phyloP scores from a whole-genome alignment of 2,888 invertebrate species.

The Ennomos erosarius region DNA sequence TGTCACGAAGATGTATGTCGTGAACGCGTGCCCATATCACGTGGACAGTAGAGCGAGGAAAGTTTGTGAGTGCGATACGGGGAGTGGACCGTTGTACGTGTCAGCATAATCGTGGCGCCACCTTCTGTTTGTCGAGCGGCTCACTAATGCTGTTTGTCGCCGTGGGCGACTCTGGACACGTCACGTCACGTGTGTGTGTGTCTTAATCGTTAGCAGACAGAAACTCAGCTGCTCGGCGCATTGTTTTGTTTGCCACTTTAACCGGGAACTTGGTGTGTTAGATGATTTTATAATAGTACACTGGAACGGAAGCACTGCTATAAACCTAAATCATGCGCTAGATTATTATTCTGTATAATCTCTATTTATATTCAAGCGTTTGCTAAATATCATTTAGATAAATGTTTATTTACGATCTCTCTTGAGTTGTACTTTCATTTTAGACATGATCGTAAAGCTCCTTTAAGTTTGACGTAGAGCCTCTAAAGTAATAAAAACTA shows the following conservation, averaged over 20 bases:
- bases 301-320: conserved; percentile 48
- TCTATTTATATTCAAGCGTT: too few relatives aligned
- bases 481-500: conserved; percentile 12
- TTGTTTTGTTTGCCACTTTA: conserved; percentile 75
- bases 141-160: conserved; percentile 78
- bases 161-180: conserved; percentile 71
- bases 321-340: conserved; percentile 51
- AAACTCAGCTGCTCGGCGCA: conserved; percentile 71
- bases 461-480: conserved; percentile 6
- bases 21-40: conserved; percentile 59
- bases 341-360: conserved; percentile 42
- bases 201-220: conserved; percentile 79
- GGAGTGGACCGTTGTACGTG: conserved; percentile 51
- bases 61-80: conserved; percentile 55
- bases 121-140: conserved; percentile 73
- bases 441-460: conserved; percentile 1
- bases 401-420: too few relatives aligned
- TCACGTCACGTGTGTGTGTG: conserved; percentile 74
- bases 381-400: too few relatives aligned
- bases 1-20: conserved; percentile 56
- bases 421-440: neutral
- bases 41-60: conserved; percentile 57
- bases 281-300: conserved; percentile 67
- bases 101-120: conserved; percentile 72
- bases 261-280: conserved; percentile 66